Conservation (phyloP, 1,140 invertebrate genomes). For the Saccostrea cuccullata region DNA sequence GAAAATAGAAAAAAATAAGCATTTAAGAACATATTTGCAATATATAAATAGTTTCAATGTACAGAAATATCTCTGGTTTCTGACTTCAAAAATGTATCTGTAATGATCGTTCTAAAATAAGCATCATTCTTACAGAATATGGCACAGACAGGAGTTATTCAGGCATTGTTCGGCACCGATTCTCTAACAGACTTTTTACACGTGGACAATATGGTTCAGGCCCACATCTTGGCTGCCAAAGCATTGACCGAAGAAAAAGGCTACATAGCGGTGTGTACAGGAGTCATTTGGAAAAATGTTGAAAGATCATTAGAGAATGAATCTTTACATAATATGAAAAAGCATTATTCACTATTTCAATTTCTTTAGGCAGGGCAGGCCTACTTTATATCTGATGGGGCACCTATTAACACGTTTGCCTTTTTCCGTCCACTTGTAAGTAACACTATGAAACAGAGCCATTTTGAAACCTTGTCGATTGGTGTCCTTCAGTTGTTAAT, state of each 20-base stretch:
- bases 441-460: neutral
- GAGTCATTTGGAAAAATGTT: neutral
- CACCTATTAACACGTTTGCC: slow-evolving; percentile 78
- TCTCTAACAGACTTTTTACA: slow-evolving; percentile 77
- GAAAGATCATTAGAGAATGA: no score
- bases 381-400: slow-evolving; percentile 79
- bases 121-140: slow-evolving; percentile 62
- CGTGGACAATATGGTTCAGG: slow-evolving; percentile 78
- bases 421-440: slow-evolving; percentile 76
- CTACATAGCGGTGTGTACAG: slow-evolving; percentile 54
- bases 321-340: neutral
- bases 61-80: no score
- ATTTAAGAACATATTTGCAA: no score
- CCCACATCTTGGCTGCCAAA: slow-evolving; percentile 76
- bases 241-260: slow-evolving; percentile 66
- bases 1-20: no score
- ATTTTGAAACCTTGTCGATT: no score
- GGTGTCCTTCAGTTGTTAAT: no score
- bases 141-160: slow-evolving; percentile 69
- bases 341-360: neutral
- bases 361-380: slow-evolving; percentile 76
- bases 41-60: no score
- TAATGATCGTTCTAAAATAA: no score
- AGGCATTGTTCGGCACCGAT: slow-evolving; percentile 72
- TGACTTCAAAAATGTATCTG: no score